Percentiles rank a stretch among this genome's conserved stretches.
These are phyloP conservation scores for Argopecten irradians DNA, from an alignment of 1,140 invertebrate genomes.

Conservation along the genomic window DNA sequence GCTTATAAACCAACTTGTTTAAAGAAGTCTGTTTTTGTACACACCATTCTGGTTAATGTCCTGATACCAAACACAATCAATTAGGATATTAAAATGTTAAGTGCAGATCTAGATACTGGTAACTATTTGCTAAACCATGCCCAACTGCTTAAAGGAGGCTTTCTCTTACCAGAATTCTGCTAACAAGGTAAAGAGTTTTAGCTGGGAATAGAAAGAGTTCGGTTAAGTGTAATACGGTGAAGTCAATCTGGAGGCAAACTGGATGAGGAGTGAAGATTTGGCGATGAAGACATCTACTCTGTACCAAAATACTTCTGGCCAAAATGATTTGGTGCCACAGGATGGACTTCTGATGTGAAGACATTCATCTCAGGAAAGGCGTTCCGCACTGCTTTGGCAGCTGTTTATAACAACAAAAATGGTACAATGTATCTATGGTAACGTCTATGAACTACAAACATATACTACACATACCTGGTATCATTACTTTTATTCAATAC, in stretches of 20 bases:
- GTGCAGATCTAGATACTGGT: no score
- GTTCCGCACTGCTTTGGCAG: constrained; percentile 89
- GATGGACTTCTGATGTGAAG: constrained; percentile 95
- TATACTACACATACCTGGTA: no score
- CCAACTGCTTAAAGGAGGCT: not conserved
- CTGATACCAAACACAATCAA: no score
- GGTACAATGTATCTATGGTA: not conserved
- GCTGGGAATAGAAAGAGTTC: constrained; percentile 1
- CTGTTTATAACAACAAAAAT: constrained; percentile 78
- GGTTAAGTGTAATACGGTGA: not conserved
- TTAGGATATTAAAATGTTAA: no score
- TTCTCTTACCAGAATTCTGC: not conserved
- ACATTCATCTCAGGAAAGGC: constrained; percentile 95
- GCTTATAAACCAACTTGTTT: no score
- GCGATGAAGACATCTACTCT: constrained; percentile 82
- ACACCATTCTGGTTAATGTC: no score
- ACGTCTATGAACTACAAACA: no score
- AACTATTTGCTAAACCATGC: no score
- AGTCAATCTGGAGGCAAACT: not conserved
- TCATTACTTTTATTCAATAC: no score
- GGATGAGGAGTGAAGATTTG: not conserved
- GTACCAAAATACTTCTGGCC: constrained; percentile 99
- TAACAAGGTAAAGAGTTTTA: not conserved
- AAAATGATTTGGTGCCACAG: constrained; percentile 98
- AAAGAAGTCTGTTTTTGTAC: no score